Evolutionary conservation across 2,113 vertebrate species (phyloP), one percentile per base, ranked within the genome.

Genomic region (Mola mola): DNA sequence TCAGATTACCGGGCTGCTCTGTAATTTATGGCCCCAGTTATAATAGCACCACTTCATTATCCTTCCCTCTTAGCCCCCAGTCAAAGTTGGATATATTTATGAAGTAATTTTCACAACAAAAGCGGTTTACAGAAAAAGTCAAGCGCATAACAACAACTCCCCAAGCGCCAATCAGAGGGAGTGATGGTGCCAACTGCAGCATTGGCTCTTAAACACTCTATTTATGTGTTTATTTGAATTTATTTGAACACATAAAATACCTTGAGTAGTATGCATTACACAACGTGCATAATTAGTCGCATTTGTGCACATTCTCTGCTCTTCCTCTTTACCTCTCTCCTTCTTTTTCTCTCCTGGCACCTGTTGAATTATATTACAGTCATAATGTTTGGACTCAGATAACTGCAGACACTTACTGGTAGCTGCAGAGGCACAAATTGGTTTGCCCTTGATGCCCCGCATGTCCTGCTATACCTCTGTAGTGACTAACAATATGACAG

Each of bases 1-100:
- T 76, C 22, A 41, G 19, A 41, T 38, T 36, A 21, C 57, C 13
- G 25, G 43, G 42, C 69, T 41, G 31, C 17, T 4, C 38, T 59
- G 26, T 41, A 59, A 81, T 82, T 81, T 79, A 84, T 72, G 48
- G 56, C 34, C 50, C 36, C 22, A 28, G 50, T 72, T 80, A 22
- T 61, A 61, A 64, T 67, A 46, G 47, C 10, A 13, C 53, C 75
- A 70, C 42, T 69, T 78, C 63, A 79, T 85, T 70, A 66, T 29
- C 28, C 6, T 29, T 29, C 9, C 28, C 6, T 5, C 9, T 29
- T 29, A 7, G 28, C 28, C n/a, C 33, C 33, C 29, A 29, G 29
- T 43, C 66, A 4, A 43, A 56, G 43, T 34, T 31, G 34, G 43
- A 58, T 37, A 11, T 51, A 66, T 82, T 65, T 81, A 77, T 84